phyloP scores from a whole-genome alignment of 2,113 vertebrate genomes.

The Athene cunicularia region DNA sequence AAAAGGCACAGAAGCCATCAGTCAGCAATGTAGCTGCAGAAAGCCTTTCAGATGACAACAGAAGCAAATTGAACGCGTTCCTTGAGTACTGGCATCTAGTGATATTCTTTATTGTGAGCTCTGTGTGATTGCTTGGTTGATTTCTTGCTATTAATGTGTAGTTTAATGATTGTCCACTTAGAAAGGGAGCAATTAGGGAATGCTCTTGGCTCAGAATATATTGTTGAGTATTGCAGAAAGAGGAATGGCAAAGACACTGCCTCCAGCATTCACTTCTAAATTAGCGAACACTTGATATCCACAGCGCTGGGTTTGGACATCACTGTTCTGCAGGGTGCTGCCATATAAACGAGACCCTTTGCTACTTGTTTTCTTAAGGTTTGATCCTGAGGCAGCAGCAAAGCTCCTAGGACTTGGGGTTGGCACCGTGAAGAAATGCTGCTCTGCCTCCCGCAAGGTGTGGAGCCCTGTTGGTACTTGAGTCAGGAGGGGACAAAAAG shows the following conservation, averaged over 20 bases:
- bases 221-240: not conserved
- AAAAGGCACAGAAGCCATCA: conserved; percentile 57
- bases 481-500: not conserved
- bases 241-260: not conserved
- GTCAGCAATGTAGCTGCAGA: conserved; percentile 16
- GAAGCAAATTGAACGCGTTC: not conserved
- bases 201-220: not conserved
- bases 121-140: not conserved
- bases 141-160: not conserved
- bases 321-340: not conserved
- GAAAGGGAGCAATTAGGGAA: not conserved
- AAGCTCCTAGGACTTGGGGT: not conserved
- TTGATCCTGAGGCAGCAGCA: not conserved
- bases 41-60: conserved; percentile 50
- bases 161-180: conserved; percentile 44
- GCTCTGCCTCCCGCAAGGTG: not conserved
- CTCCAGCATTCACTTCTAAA: not conserved
- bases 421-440: not conserved
- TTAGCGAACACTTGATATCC: not conserved
- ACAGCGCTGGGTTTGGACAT: accelerated
- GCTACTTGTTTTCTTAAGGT: not conserved
- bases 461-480: not conserved
- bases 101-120: not conserved
- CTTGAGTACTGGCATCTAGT: not conserved
- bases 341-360: not conserved